Evolutionary conservation across 2,888 invertebrate species (phyloP), one percentile per base, ranked within the genome.

Genomic region (Chironomus tentans): DNA sequence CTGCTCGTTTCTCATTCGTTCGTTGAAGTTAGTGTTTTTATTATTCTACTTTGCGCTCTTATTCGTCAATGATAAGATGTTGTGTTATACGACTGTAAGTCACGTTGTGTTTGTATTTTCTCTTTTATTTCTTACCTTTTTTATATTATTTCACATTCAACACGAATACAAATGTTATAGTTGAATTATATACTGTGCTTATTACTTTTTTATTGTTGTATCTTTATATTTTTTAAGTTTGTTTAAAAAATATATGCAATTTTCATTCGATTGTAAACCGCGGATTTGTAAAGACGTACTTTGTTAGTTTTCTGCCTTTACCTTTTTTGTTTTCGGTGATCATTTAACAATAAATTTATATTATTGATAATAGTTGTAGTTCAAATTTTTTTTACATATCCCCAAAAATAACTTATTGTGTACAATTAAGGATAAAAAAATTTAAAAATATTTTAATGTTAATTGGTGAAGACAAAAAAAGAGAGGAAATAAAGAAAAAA

Each of bases 201-300:
- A 18, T 13, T 21, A 13, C 62, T 38, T 74, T 38, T 38, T 38
- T 68, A 24, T 65, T 65, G 74, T 47, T 24, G 74, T 70, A 22
- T 72, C 46, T n/a, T 72, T 56, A 65, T 56, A 38, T 38, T 38
- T 56, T 56, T 21, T 68, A 68, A 28, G 73, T 73, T 38, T 46
- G 38, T 38, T 74, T 74, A 62, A 61, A n/a, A 15, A 10, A n/a
- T 62, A 56, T 68, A 68, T 74, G 74, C 74, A 74, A 74, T 74
- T 68, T 74, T 68, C 74, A 74, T 74, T 74, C 74, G 74, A 22
- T 47, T 74, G 47, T 74, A 74, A 74, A 74, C 62, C 74, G 74
- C 74, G 74, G 65, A 68, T 74, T 74, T 62, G 74, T 68, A n/a
- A 74, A 74, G 74, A 74, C 74, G 74, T 74, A 47, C 56, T 22